Evolutionary conservation across 1,140 invertebrate species (phyloP).

Genomic region (Aphis gossypii): DNA sequence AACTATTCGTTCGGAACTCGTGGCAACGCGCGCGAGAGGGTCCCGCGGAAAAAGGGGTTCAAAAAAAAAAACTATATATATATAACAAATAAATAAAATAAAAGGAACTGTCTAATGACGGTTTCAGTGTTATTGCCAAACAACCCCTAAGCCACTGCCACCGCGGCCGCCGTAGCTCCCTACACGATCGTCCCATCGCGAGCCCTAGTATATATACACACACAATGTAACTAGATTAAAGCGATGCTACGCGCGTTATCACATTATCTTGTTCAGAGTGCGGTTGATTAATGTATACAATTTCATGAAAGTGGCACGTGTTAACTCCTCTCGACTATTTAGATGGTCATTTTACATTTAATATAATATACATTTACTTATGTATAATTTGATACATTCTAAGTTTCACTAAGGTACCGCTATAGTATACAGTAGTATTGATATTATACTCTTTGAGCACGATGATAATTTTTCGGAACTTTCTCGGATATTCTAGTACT

Average conservation of each 20-base stretch:
- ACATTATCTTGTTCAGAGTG: constrained; percentile 28
- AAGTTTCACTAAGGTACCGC: too few relatives aligned
- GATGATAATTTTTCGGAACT: not conserved
- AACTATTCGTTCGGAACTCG: constrained; percentile 45
- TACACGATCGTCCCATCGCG: not conserved
- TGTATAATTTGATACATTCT: too few relatives aligned
- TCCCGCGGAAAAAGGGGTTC: constrained; percentile 25
- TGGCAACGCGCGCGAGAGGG: not conserved
- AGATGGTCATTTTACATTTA: not conserved
- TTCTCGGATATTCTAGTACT: not conserved
- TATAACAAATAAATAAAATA: constrained; percentile 25
- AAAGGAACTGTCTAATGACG: constrained; percentile 29
- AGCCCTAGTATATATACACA: too few relatives aligned
- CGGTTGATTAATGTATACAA: constrained; percentile 56
- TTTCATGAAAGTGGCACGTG: constrained; percentile 48
- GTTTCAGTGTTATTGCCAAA: constrained; percentile 49
- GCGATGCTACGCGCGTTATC: constrained; percentile 9
- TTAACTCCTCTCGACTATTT: not conserved
- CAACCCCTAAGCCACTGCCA: constrained; percentile 26
- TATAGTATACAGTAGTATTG: not conserved
- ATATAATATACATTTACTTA: not conserved
- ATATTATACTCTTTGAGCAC: not conserved
- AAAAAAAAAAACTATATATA: not conserved
- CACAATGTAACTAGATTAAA: constrained; percentile 53
- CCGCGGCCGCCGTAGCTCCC: not conserved